These are phyloP conservation scores for Macquaria australasica DNA, from an alignment of 2,113 vertebrate genomes.

Conservation along the genomic window DNA sequence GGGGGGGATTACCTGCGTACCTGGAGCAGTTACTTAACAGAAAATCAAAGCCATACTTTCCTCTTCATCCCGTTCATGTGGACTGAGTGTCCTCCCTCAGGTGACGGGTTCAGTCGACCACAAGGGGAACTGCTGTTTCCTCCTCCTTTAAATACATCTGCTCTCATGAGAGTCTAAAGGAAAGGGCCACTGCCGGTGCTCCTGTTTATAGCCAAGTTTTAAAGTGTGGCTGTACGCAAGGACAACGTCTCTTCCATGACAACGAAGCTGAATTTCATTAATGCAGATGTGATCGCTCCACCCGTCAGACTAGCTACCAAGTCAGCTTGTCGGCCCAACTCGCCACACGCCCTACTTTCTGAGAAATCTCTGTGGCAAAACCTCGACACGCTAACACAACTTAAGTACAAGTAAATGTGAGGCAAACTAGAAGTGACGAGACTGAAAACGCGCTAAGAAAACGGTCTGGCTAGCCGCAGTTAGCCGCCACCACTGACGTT, in stretches of 20 bases:
- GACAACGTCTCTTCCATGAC: not conserved
- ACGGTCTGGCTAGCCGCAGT: slow-evolving; percentile 8
- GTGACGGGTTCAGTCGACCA: not conserved
- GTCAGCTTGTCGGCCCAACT: slow-evolving; percentile 31
- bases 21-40: not conserved
- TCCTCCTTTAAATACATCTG: not conserved
- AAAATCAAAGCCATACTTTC: not conserved
- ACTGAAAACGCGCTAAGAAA: not conserved
- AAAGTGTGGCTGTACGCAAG: not conserved
- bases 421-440: not conserved
- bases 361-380: not conserved
- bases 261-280: not conserved
- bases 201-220: not conserved
- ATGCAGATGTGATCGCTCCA: slow-evolving; percentile 14
- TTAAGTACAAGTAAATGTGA: not conserved
- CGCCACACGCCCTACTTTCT: slow-evolving; percentile 12
- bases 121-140: slow-evolving; percentile 12
- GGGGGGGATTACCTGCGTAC: not conserved
- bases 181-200: not conserved
- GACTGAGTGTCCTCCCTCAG: slow-evolving; percentile 18
- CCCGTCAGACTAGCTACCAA: slow-evolving; percentile 15
- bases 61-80: not conserved
- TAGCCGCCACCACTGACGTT: slow-evolving; percentile 41
- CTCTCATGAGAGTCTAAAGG: not conserved
- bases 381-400: not conserved